phyloP scores from a whole-genome alignment of 2,113 vertebrate species.

The Arizona elegans region DNA sequence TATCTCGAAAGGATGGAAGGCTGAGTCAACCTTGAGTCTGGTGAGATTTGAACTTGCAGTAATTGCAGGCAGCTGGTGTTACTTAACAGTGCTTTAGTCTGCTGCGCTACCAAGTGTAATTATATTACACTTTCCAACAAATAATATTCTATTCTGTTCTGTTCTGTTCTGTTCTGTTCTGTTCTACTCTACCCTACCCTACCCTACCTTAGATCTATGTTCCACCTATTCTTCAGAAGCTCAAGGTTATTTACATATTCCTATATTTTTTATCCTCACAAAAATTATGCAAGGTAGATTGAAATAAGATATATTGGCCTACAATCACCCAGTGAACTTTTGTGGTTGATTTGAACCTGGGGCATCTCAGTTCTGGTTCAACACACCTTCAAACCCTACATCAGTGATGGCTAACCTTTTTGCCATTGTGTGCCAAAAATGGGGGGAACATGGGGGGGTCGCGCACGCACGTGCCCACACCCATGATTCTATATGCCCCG shows the following conservation, averaged over 20 bases:
- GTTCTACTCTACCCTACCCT: accelerated
- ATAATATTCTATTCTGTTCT: neutral
- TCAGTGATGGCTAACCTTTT: neutral
- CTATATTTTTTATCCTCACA: neutral
- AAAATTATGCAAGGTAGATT: neutral
- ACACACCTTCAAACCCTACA: neutral
- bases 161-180: no score
- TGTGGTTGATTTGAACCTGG: neutral
- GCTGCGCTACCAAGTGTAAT: no score
- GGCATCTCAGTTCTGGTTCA: neutral
- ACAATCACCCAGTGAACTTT: neutral
- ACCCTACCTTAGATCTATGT: neutral
- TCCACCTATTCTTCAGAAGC: neutral
- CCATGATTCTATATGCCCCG: no score
- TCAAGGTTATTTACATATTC: neutral
- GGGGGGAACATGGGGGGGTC: no score
- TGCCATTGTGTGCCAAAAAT: no score
- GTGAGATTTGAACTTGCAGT: no score
- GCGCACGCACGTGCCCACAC: no score
- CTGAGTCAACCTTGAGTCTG: no score
- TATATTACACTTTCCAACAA: neutral
- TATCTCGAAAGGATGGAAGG: no score
- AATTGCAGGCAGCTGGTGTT: no score
- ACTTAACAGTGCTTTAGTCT: no score
- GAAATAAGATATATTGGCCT: neutral